Percentiles rank a stretch among this genome's conserved stretches.
phyloP scores from a whole-genome alignment of 2,113 vertebrate genomes.

The Crypturellus undulatus region DNA sequence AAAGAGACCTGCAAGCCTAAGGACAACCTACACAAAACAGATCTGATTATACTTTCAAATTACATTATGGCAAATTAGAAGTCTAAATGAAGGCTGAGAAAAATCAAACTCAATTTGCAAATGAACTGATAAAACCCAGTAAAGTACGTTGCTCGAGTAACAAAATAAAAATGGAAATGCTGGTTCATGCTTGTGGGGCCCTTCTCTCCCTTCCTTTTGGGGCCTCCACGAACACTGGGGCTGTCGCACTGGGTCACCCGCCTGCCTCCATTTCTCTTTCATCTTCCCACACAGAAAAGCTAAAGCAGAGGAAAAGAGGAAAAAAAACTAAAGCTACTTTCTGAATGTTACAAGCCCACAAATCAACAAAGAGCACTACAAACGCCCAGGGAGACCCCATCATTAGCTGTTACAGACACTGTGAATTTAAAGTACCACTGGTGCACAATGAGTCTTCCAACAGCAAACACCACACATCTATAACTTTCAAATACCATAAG shows the following conservation, averaged over 20 bases:
- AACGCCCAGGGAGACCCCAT: slow-evolving; percentile 32
- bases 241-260: background rate
- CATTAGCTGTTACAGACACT: slow-evolving; percentile 47
- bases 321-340: background rate
- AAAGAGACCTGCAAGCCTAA: background rate
- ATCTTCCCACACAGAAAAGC: background rate
- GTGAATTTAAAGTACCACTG: slow-evolving; percentile 56
- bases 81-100: background rate
- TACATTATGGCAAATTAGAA: background rate
- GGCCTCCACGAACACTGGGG: background rate
- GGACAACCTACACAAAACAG: background rate
- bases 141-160: background rate
- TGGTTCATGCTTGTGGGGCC: background rate
- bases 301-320: background rate
- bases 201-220: background rate
- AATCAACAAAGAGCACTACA: slow-evolving; percentile 49
- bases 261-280: background rate
- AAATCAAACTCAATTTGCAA: background rate
- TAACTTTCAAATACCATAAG: background rate
- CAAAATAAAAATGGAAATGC: background rate
- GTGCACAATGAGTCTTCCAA: background rate
- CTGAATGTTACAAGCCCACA: slow-evolving; percentile 27
- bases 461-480: slow-evolving; percentile 13
- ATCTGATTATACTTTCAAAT: background rate
- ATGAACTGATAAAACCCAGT: background rate